Base-by-base conservation (phyloP, 2,888 invertebrate genomes). In the Lithophane leautieri region DNA sequence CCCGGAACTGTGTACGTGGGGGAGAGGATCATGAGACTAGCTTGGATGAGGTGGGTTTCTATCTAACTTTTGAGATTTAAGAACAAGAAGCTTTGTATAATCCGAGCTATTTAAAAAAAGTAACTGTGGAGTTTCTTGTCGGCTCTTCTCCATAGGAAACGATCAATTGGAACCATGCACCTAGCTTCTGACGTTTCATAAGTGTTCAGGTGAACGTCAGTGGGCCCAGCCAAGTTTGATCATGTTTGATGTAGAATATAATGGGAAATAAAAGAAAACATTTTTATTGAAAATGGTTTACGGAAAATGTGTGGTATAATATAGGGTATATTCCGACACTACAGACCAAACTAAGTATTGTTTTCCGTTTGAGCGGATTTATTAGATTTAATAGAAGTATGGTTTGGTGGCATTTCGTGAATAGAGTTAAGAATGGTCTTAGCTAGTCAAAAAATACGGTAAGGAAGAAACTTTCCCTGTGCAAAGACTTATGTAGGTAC, bases 1-100 rank as follows among this genome's bases (percentile, higher is more conserved):
- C 99, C 99, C 0, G 98, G 98, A 0, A 89, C 98, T 2, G 94
- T 99, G 1, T 99, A 98, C 92, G 84, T 98, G 0, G 93, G 98
- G 0, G 99, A 99, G 93, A 97, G 98, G 76, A 95, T 98, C 40
- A 94, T 98, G 78, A 95, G 98, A 71, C 90, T 91, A 58, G 95
- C 91, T 70, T 96, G 95, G 94, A 94, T 96, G 96, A 95, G 94
- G 96, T 95, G 69, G 50, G 62, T 61, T 40, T 19, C 19, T 50
- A 50, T 8, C 19, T 19, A 50, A 50, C 19, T 50, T 16, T 14
- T 47, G 4, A 16, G 16, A 16, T 47, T 47, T 19, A 47, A 47
- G 19, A 47, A 6, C 19, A 47, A 47, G 16, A 14, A 16, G 47
- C 47, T 47, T 47, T 47, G 14, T 47, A 47, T 47, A 4, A 47